phyloP scores from a whole-genome alignment of 2,797 vertebrate genomes.

The Atherinosoma microstoma region DNA sequence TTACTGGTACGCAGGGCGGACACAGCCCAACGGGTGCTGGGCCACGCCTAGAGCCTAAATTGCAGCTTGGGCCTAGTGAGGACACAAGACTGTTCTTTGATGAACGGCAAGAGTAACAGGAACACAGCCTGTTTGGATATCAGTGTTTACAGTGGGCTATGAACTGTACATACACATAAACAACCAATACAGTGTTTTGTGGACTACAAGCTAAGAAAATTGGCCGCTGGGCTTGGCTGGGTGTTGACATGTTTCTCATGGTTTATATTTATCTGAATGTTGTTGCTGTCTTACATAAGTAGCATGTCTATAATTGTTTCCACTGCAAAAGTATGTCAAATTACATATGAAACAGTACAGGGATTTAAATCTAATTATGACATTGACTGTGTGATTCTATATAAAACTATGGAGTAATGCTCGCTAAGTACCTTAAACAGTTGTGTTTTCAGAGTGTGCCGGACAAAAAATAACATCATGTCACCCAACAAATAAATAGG shows the following conservation, averaged over 20 bases:
- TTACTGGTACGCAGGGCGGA: slow-evolving; percentile 83
- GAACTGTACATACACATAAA: slow-evolving; percentile 68
- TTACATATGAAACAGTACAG: not conserved
- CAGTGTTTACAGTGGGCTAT: slow-evolving; percentile 70
- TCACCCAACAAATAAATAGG: slow-evolving; percentile 66
- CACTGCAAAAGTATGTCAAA: slow-evolving; percentile 16
- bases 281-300: slow-evolving; percentile 35
- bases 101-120: slow-evolving; percentile 70
- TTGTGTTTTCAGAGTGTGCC: slow-evolving; percentile 22
- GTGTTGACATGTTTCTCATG: slow-evolving; percentile 51
- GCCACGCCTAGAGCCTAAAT: slow-evolving; percentile 83
- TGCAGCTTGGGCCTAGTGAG: slow-evolving; percentile 75
- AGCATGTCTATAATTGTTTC: slow-evolving; percentile 14
- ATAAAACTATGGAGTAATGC: slow-evolving; percentile 2
- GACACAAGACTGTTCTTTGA: slow-evolving; percentile 83
- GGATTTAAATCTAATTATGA: not conserved
- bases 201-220: slow-evolving; percentile 41
- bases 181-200: slow-evolving; percentile 54
- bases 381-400: not conserved
- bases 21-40: slow-evolving; percentile 80
- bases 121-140: slow-evolving; percentile 71
- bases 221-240: slow-evolving; percentile 35
- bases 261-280: slow-evolving; percentile 56
- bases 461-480: slow-evolving; percentile 54
- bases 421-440: not conserved